Evolutionary conservation across 2,888 invertebrate species (phyloP).

Genomic region (Apotomis capreana): DNA sequence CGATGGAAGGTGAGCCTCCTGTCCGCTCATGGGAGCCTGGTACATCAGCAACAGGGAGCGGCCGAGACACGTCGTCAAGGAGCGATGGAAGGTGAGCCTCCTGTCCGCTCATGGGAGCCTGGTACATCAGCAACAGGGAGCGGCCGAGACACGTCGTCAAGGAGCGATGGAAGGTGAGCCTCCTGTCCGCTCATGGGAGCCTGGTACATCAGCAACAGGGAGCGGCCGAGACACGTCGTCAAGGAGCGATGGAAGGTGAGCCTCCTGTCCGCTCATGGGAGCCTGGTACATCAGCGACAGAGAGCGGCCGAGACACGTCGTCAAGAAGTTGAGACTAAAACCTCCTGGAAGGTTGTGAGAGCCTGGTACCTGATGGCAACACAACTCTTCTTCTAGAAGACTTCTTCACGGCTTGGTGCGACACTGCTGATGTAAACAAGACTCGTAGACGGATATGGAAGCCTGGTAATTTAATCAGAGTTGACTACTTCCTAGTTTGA

Average conservation of each 20-base stretch:
- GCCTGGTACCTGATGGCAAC: too few species aligned
- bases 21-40: neutral
- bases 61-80: constrained; percentile 93
- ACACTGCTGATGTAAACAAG: too few species aligned
- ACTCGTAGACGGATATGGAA: too few species aligned
- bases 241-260: too few species aligned
- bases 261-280: too few species aligned
- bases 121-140: neutral
- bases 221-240: neutral
- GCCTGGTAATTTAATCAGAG: constrained; percentile 85
- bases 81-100: constrained; percentile 96
- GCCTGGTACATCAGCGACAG: neutral
- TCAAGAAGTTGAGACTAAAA: too few species aligned
- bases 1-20: constrained; percentile 95
- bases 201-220: neutral
- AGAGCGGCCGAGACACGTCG: neutral
- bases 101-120: neutral
- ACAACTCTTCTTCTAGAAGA: too few species aligned
- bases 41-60: neutral
- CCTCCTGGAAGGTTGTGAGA: too few species aligned
- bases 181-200: neutral
- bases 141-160: constrained; percentile 81
- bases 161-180: constrained; percentile 76
- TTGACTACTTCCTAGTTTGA: constrained; percentile 79
- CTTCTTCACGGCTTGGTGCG: too few species aligned